Evolutionary conservation across 2,113 vertebrate genomes (phyloP).

Genomic region (Zosterops japonicus): DNA sequence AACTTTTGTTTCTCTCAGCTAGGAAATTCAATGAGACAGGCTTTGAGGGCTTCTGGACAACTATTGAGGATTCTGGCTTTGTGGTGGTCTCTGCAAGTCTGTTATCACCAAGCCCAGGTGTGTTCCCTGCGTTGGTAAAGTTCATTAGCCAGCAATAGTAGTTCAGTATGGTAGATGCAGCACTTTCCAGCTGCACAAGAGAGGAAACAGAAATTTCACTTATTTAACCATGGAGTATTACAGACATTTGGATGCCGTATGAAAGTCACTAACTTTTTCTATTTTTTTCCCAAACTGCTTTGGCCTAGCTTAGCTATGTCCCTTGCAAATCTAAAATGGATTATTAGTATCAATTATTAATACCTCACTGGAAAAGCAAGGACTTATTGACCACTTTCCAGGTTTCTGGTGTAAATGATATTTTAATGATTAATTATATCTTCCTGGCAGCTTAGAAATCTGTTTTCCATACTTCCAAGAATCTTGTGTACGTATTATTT

Average conservation of each 20-base stretch:
- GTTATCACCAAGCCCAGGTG: not conserved
- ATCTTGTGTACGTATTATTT: not conserved
- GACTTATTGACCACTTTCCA: not conserved
- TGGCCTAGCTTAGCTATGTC: not conserved
- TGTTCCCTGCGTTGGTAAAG: not conserved
- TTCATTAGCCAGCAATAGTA: not conserved
- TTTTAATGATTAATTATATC: not conserved
- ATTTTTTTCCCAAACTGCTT: not conserved
- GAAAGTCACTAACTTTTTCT: not conserved
- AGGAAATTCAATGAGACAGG: not conserved
- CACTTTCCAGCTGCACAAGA: not conserved
- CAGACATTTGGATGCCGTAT: not conserved
- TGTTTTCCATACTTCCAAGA: not conserved
- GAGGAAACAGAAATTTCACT: not conserved
- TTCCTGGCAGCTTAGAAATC: not conserved
- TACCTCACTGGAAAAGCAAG: not conserved
- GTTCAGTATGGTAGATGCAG: not conserved
- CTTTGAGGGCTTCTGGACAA: not conserved
- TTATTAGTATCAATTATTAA: not conserved
- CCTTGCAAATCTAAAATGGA: not conserved
- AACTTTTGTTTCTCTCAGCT: not conserved
- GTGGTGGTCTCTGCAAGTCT: not conserved
- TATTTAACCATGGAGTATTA: not conserved
- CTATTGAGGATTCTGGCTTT: rapidly evolving
- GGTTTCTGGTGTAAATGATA: not conserved